Base-by-base conservation (phyloP, 2,888 invertebrate species). In the Drosophila kanekoi region DNA sequence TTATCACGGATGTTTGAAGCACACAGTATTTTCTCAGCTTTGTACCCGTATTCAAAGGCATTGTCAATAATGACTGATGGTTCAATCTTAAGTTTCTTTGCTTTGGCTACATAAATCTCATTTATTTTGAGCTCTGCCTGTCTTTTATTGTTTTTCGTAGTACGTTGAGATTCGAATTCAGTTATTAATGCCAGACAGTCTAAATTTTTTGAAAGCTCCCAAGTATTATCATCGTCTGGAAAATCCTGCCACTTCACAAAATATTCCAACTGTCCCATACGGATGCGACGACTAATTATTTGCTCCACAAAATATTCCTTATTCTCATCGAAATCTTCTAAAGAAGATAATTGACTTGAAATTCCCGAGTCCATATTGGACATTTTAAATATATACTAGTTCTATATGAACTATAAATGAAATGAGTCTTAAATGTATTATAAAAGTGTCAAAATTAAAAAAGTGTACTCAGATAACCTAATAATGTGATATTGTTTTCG, bases 61-160 rank as follows among this genome's bases (percentile, higher is more conserved):
- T 54, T 73, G 13, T 48, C 51, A 1, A 47, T 14, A 0, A 77
- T 44, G 11, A 54, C 1, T 1, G 33, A 13, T 2, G 72, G 45
- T 2, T 77, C 57, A 37, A 79, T 11, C 37, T 76, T 77, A 4
- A 78, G 20, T 18, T 53, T 54, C 6, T 79, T 78, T 1, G 77
- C 62, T 13, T 73, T 73, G 0, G 1, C 10, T 14, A 32, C 33
- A 16, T 77, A 73, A 1, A 45, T 0, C 1, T 20, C 18, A 53
- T 79, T 61, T 0, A 28, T 28, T 10, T 48, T 3, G 8, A 57
- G 16, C 14, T 70, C 52, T 10, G 23, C 18, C n/a, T 56, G 38
- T 1, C 52, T 51, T 14, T 56, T 62, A 1, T 3, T 23, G n/a
- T 61, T 51, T 0, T 35, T 38, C 0, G 23, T 13, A 0, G 10